phyloP scores from a whole-genome alignment of 2,797 vertebrate species.

The Rallus crepitans region DNA sequence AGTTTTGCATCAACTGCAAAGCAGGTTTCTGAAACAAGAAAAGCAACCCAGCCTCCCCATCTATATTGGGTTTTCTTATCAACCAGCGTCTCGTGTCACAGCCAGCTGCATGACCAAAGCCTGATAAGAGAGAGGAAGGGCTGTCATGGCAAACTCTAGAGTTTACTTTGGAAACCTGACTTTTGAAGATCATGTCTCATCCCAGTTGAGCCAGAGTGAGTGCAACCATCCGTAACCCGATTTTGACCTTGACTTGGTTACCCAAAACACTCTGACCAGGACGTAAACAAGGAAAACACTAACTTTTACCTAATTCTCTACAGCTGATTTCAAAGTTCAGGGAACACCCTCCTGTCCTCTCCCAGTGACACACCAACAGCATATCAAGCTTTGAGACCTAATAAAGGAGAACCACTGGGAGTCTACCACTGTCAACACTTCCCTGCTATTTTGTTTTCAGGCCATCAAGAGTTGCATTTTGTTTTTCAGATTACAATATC shows the following conservation, averaged over 20 bases:
- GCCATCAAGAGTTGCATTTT: neutral
- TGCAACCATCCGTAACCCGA: neutral
- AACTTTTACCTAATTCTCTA: neutral
- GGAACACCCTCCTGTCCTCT: neutral
- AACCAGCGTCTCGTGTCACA: neutral
- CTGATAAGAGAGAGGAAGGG: neutral
- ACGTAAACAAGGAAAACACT: neutral
- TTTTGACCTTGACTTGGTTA: neutral
- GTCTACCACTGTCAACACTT: neutral
- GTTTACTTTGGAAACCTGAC: neutral
- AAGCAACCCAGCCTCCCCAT: neutral
- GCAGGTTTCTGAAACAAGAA: neutral
- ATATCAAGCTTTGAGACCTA: neutral
- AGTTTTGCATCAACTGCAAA: neutral
- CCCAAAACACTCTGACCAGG: neutral
- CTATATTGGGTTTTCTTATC: neutral
- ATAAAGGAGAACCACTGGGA: neutral
- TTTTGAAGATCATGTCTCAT: neutral
- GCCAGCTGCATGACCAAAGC: neutral
- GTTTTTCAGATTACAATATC: neutral
- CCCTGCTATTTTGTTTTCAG: neutral
- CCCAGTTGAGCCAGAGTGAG: neutral
- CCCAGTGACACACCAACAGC: neutral
- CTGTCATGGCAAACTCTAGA: neutral
- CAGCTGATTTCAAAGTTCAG: constrained; percentile 32